These are phyloP conservation scores for Cataglyphis cursor DNA, from an alignment of 2,888 invertebrate genomes.

Conservation along the genomic window DNA sequence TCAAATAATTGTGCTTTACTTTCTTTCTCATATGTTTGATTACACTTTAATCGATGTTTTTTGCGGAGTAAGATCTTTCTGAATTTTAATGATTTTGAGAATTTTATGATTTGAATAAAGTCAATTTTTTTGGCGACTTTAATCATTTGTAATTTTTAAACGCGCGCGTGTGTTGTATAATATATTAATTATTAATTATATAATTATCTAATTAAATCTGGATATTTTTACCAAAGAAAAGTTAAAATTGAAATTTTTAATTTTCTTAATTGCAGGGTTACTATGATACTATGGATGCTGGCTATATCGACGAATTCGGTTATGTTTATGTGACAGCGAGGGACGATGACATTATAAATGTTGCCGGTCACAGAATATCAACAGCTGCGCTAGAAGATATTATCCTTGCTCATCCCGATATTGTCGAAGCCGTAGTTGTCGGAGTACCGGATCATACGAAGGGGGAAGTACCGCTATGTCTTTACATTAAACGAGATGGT, in stretches of 20 bases:
- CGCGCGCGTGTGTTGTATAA: conserved; percentile 72
- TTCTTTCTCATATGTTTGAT: not conserved
- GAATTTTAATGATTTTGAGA: no score
- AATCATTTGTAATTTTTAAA: not conserved
- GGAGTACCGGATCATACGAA: conserved; percentile 96
- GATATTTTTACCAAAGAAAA: not conserved
- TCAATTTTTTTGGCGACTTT: not conserved
- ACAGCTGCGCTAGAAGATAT: conserved; percentile 97
- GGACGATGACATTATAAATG: conserved; percentile 98
- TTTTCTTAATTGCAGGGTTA: conserved; percentile 89
- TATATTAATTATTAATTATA: not conserved
- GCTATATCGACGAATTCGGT: conserved; percentile 94
- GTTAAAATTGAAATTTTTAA: not conserved
- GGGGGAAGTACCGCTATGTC: conserved; percentile 95
- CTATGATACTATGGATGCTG: conserved; percentile 98
- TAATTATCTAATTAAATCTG: not conserved
- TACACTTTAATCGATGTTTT: not conserved
- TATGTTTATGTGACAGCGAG: conserved; percentile 96
- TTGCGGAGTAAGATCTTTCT: not conserved
- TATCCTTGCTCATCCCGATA: conserved; percentile 93
- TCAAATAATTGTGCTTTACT: not conserved
- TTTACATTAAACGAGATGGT: conserved; percentile 93
- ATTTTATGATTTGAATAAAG: not conserved
- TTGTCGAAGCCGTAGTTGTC: conserved; percentile 95
- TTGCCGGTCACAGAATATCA: conserved; percentile 96